These are phyloP conservation scores for Sebastes oblongus DNA, from an alignment of 2,797 vertebrate genomes.

Conservation along the genomic window DNA sequence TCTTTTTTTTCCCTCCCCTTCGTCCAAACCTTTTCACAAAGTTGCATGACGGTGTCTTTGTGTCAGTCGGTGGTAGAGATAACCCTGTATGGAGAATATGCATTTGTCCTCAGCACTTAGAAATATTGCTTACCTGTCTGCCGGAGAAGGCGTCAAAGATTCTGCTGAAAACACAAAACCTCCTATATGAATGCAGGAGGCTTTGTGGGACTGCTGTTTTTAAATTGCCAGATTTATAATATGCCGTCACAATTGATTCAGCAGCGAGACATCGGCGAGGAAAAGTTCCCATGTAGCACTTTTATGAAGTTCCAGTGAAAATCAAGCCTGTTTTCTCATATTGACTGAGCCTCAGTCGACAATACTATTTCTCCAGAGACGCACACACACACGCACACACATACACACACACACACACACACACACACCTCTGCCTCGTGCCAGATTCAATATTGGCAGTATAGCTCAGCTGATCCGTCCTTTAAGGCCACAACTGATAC, in stretches of 20 bases:
- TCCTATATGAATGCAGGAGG: constrained; percentile 16
- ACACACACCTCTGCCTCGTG: not conserved
- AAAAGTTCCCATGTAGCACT: constrained; percentile 25
- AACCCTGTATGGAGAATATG: constrained; percentile 13
- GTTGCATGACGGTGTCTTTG: constrained; percentile 29
- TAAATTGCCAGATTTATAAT: constrained; percentile 28
- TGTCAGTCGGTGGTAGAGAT: constrained; percentile 24
- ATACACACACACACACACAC: constrained; percentile 5
- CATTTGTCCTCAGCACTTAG: constrained; percentile 22
- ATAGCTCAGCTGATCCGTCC: not conserved
- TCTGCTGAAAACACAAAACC: constrained; percentile 55
- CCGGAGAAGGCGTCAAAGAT: constrained; percentile 13
- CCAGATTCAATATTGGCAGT: constrained; percentile 14
- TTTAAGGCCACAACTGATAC: not conserved
- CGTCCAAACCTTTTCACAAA: constrained; percentile 20
- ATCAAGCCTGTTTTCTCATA: constrained; percentile 17
- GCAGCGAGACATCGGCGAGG: not conserved
- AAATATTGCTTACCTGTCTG: constrained; percentile 36
- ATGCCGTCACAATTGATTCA: constrained; percentile 30
- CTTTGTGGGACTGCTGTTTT: not conserved
- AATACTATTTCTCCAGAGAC: constrained; percentile 8
- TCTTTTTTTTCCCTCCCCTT: not conserved
- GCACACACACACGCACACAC: not conserved
- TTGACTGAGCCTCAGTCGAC: constrained; percentile 15
- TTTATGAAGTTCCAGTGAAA: constrained; percentile 34